A percentile compares a stretch with the other conserved stretches of the same genome.
Conservation (phyloP, 2,113 vertebrate genomes). For the Paedocypris sp. region DNA sequence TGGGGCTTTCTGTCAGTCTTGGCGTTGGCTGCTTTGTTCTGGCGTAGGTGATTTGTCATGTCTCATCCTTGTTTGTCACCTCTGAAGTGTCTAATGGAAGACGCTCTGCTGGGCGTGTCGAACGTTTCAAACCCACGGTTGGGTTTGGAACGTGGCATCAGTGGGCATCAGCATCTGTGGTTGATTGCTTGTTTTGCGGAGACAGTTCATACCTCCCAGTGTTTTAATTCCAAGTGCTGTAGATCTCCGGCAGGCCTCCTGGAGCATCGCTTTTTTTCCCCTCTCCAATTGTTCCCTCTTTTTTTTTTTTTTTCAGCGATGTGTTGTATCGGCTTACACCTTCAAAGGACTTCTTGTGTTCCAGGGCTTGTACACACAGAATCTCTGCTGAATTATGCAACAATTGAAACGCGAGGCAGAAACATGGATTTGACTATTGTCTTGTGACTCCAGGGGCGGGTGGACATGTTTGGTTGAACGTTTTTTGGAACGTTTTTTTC, state of each 20-base stretch:
- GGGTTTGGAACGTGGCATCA: background rate
- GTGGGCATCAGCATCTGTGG: constrained; percentile 22
- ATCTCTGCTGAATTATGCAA: constrained; percentile 24
- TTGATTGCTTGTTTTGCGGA: constrained; percentile 22
- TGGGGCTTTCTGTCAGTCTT: background rate
- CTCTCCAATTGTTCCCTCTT: too few species aligned
- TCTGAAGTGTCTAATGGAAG: constrained; percentile 29
- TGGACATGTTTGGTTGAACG: background rate
- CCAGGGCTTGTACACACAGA: background rate
- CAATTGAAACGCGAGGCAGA: background rate
- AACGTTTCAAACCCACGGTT: constrained; percentile 27
- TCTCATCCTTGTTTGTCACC: constrained; percentile 24
- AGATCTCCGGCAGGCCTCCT: background rate
- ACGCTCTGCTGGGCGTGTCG: constrained; percentile 25
- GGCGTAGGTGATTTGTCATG: constrained; percentile 22
- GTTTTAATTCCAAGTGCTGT: background rate
- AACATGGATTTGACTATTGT: background rate
- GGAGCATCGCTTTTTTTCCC: constrained; percentile 1
- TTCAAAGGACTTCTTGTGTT: background rate
- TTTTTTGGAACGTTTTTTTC: too few species aligned
- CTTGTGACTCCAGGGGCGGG: background rate
- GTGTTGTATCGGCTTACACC: background rate
- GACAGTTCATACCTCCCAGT: constrained; percentile 8
- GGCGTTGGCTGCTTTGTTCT: constrained; percentile 20
- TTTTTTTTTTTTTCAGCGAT: too few species aligned